Conservation (phyloP, 1,140 invertebrate species). For the Polyergus mexicanus region DNA sequence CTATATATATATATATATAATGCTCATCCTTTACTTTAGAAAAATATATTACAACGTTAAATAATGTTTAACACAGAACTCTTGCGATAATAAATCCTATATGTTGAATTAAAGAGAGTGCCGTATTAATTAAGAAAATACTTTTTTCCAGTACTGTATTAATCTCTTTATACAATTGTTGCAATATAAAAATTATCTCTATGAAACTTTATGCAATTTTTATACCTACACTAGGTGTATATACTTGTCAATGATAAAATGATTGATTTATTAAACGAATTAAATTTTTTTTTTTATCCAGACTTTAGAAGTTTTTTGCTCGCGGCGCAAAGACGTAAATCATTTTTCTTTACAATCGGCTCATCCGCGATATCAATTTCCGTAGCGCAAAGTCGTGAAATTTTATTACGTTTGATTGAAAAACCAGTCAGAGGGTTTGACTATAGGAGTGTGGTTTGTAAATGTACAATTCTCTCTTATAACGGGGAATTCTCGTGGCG, state of each 20-base stretch:
- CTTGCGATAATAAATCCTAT: not conserved
- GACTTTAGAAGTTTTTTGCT: not conserved
- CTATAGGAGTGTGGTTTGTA: not conserved
- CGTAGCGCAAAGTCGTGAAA: conserved; percentile 33
- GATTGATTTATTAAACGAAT: not conserved
- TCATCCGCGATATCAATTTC: conserved; percentile 59
- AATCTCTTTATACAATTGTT: not conserved
- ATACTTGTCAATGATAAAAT: not conserved
- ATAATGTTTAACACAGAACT: not conserved
- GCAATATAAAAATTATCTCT: not conserved
- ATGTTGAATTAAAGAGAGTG: conserved; percentile 3
- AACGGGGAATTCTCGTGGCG: conserved; percentile 9
- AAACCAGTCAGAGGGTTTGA: not conserved
- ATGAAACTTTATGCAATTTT: not conserved
- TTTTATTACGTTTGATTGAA: conserved; percentile 61
- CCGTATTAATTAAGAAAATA: conserved; percentile 14
- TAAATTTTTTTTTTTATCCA: not conserved
- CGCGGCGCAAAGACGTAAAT: not conserved
- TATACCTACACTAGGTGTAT: not conserved
- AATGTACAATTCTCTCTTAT: conserved; percentile 7
- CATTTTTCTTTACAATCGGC: not conserved
- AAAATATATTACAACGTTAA: not conserved
- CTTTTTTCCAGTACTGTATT: not conserved
- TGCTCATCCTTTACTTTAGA: conserved; percentile 1
- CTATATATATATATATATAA: too few relatives aligned